phyloP scores from a whole-genome alignment of 2,888 invertebrate species.

The Oscheius sp. region DNA sequence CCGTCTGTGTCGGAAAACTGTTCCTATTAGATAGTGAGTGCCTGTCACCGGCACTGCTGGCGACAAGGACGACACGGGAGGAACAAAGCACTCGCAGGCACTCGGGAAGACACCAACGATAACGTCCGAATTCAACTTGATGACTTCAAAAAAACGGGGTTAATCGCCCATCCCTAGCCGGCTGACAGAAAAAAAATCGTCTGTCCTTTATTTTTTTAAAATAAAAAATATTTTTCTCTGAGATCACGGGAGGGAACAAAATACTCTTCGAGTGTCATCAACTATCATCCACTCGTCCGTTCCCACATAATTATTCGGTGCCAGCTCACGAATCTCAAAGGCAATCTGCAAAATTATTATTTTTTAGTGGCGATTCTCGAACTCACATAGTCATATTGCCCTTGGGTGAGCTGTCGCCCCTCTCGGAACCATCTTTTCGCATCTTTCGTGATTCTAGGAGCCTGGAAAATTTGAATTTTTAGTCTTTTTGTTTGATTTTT shows the following conservation, averaged over 20 bases:
- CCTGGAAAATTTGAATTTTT: constrained; percentile 35
- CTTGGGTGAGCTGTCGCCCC: constrained; percentile 48
- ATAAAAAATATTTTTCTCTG: too few relatives aligned
- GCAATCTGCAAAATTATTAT: constrained; percentile 49
- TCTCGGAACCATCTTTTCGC: constrained; percentile 64
- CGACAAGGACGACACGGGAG: constrained; percentile 15
- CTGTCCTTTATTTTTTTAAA: not conserved
- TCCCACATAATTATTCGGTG: constrained; percentile 57
- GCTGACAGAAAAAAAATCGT: not conserved
- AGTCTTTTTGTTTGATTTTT: too few relatives aligned
- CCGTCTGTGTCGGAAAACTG: not conserved
- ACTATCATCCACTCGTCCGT: constrained; percentile 63
- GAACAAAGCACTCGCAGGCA: constrained; percentile 7
- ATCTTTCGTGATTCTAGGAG: constrained; percentile 43
- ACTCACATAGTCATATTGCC: constrained; percentile 62
- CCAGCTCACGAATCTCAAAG: constrained; percentile 59
- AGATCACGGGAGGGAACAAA: constrained; percentile 40
- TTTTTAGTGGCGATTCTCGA: not conserved
- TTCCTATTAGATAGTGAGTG: constrained; percentile 22
- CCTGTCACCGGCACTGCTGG: constrained; percentile 15
- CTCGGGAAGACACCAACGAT: constrained; percentile 17
- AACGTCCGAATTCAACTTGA: constrained; percentile 9
- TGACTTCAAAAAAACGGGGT: not conserved
- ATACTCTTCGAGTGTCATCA: constrained; percentile 51
- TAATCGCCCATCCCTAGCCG: not conserved